Evolutionary conservation across 2,797 vertebrate genomes (phyloP).

Genomic region (Toxotes lorentzi): DNA sequence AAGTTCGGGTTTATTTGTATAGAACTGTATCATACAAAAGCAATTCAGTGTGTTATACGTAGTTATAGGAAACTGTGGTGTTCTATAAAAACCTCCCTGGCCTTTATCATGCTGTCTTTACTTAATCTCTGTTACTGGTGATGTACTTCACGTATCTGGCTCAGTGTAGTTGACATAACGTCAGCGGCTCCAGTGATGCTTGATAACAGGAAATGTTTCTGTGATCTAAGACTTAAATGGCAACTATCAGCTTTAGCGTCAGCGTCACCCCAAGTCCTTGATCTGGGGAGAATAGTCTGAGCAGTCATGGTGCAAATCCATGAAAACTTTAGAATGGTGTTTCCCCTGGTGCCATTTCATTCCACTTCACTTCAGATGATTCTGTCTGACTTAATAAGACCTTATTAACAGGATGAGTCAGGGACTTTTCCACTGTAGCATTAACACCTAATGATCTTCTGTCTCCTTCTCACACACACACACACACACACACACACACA

Average conservation of each 20-base stretch:
- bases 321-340: fast-evolving
- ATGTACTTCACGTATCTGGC: neutral
- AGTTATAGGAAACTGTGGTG: neutral
- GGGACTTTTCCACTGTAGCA: conserved; percentile 1
- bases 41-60: neutral
- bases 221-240: too few species aligned
- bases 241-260: too few species aligned
- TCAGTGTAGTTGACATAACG: neutral
- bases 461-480: neutral
- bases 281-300: too few species aligned
- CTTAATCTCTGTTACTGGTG: neutral
- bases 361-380: neutral
- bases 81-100: neutral
- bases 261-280: too few species aligned
- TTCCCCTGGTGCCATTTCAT: neutral
- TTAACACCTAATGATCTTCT: neutral
- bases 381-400: neutral
- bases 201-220: neutral
- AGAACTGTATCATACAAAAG: neutral
- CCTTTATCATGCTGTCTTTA: neutral
- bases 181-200: neutral
- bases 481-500: neutral
- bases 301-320: neutral
- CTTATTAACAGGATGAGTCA: neutral
- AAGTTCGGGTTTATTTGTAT: neutral